A percentile compares a stretch with the other conserved stretches of the same genome.
phyloP scores from a whole-genome alignment of 1,140 invertebrate species.

The Cydia splendana region DNA sequence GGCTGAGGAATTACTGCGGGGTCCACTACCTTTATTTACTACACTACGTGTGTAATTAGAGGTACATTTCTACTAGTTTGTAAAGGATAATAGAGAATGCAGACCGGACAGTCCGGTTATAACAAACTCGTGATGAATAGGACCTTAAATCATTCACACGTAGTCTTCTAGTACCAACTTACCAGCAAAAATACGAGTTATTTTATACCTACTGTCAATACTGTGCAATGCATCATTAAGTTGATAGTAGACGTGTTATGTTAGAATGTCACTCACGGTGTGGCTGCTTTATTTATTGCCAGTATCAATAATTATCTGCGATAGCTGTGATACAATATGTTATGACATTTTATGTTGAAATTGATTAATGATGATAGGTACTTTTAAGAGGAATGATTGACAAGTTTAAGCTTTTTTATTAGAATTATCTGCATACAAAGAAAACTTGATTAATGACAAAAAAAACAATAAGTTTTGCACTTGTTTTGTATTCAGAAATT shows the following conservation, averaged over 20 bases:
- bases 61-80: background rate
- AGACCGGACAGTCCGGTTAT: background rate
- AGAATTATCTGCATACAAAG: background rate
- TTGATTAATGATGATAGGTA: background rate
- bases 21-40: too few species aligned
- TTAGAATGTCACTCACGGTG: background rate
- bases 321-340: background rate
- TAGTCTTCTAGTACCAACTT: constrained; percentile 1
- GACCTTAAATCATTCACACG: constrained; percentile 5
- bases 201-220: background rate
- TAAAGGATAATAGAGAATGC: background rate
- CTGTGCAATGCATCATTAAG: background rate
- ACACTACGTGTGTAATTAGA: background rate
- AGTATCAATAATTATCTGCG: background rate
- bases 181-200: background rate
- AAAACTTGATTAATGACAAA: background rate
- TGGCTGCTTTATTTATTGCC: background rate
- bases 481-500: too few species aligned
- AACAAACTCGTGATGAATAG: constrained; percentile 25
- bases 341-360: background rate
- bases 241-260: background rate
- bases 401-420: background rate
- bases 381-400: background rate
- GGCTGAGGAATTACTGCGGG: too few species aligned
- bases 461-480: too few species aligned